phyloP scores from a whole-genome alignment of 2,888 invertebrate genomes.

The Arrhopalites spinosus region DNA sequence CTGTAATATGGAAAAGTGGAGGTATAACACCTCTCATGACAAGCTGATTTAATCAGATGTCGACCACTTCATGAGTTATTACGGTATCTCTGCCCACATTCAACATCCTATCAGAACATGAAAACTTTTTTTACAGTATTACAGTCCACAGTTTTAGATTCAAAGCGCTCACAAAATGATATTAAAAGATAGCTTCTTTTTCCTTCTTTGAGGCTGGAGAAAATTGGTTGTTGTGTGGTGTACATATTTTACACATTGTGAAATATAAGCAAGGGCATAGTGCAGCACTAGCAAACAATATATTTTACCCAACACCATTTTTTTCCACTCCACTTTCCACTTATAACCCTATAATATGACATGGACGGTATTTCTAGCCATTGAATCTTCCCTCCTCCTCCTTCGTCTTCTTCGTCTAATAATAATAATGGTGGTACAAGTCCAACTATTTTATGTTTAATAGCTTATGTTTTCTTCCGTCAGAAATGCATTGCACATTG shows the following conservation, averaged over 20 bases:
- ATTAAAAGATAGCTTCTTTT: conserved; percentile 12
- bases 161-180: conserved; percentile 7
- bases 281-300: too few species aligned
- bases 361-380: neutral
- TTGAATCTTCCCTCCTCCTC: neutral
- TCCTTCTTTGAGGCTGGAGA: too few species aligned
- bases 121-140: too few species aligned
- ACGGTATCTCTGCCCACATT: conserved; percentile 34
- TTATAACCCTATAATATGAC: neutral
- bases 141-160: neutral
- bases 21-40: conserved; percentile 46
- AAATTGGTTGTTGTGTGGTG: too few species aligned
- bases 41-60: conserved; percentile 48
- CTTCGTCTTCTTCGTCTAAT: too few species aligned
- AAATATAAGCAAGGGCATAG: too few species aligned
- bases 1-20: conserved; percentile 29
- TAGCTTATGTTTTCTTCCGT: too few species aligned
- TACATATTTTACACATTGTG: too few species aligned
- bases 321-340: neutral
- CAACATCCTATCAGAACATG: conserved; percentile 1
- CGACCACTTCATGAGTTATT: conserved; percentile 43
- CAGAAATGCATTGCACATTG: too few species aligned
- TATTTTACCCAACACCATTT: neutral
- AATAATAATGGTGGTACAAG: conserved; percentile 11
- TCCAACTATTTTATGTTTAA: conserved; percentile 2